phyloP scores from a whole-genome alignment of 2,888 invertebrate genomes.

The Steinernema scapterisci region DNA sequence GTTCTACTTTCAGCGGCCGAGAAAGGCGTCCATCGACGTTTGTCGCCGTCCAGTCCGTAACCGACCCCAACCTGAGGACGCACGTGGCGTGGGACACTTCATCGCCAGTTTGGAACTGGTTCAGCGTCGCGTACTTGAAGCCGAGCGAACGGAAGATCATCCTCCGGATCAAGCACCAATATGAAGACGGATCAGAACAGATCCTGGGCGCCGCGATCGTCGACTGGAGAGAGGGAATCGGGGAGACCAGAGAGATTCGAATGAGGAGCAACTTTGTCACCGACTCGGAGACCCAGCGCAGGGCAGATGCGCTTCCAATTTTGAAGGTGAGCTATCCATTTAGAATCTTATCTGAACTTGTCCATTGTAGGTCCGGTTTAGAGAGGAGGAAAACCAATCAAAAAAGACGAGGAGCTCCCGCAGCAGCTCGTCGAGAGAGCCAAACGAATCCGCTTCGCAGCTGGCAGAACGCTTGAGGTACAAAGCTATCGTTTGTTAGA shows the following conservation, averaged over 20 bases:
- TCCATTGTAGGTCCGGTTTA: background rate
- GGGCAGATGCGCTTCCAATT: background rate
- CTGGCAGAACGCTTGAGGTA: background rate
- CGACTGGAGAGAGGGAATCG: background rate
- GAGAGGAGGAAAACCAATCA: background rate
- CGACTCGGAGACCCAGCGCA: background rate
- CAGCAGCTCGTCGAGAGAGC: background rate
- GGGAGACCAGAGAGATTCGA: background rate
- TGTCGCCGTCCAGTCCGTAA: background rate
- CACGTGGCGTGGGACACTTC: background rate
- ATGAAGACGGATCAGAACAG: background rate
- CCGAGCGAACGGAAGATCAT: background rate
- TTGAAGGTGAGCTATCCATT: background rate
- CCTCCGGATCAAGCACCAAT: background rate
- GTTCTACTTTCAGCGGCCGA: background rate
- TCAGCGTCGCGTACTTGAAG: background rate
- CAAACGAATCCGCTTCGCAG: background rate
- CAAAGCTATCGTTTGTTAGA: background rate
- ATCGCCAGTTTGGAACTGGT: conserved; percentile 15
- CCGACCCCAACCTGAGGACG: background rate
- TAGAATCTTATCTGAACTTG: background rate
- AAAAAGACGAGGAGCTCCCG: background rate
- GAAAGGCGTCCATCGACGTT: background rate
- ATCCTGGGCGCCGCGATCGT: background rate
- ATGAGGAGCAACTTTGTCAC: background rate